Percentiles rank a stretch among this genome's conserved stretches.
phyloP scores from a whole-genome alignment of 2,797 vertebrate species.

The Myotis pilosus region DNA sequence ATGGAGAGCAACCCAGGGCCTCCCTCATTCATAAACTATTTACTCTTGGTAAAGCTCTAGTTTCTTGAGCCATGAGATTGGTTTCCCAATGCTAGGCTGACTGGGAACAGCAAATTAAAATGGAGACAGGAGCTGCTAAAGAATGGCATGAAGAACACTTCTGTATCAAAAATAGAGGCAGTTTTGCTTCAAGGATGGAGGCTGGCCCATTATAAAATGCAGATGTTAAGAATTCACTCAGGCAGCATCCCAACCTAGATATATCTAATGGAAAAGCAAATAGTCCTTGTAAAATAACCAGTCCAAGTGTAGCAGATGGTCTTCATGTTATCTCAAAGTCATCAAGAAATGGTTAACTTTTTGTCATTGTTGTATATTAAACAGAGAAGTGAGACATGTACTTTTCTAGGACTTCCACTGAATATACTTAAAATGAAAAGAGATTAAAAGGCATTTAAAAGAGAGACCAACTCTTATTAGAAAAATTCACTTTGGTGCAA shows the following conservation, averaged over 20 bases:
- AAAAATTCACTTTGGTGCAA: background rate
- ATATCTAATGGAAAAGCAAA: background rate
- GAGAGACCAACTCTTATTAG: background rate
- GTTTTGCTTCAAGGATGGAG: background rate
- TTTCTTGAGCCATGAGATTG: background rate
- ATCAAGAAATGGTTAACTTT: background rate
- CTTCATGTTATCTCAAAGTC: background rate
- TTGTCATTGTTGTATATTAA: background rate
- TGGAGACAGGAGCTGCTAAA: background rate
- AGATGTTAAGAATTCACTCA: conserved; percentile 35
- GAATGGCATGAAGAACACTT: background rate
- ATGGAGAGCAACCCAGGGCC: background rate
- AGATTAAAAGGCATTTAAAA: background rate
- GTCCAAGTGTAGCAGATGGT: background rate
- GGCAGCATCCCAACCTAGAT: background rate
- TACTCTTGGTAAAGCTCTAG: background rate
- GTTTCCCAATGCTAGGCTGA: background rate
- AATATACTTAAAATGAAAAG: conserved; percentile 17
- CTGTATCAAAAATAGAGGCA: background rate
- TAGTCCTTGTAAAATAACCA: background rate
- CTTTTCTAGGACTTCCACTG: background rate
- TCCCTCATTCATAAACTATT: background rate
- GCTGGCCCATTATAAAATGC: background rate
- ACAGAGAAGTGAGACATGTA: background rate
- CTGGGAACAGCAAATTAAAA: conserved; percentile 15